phyloP scores from a whole-genome alignment of 2,797 vertebrate genomes.

The Cichlasoma orientale region DNA sequence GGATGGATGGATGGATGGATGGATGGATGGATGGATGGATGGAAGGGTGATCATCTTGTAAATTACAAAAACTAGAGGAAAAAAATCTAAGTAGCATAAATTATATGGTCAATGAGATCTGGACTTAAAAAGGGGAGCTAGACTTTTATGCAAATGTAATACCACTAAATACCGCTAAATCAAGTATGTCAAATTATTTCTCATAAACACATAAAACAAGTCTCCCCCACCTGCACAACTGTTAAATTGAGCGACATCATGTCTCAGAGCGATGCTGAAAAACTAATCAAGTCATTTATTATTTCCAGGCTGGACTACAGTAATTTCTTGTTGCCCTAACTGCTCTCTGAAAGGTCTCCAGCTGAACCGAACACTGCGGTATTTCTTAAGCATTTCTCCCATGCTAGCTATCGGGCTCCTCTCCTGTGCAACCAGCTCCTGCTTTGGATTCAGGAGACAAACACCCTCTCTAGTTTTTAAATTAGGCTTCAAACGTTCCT shows the following conservation, averaged over 20 bases:
- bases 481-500: too few species aligned
- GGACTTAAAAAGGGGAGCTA: neutral
- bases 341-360: neutral
- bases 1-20: too few species aligned
- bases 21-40: too few species aligned
- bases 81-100: neutral
- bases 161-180: fast-evolving
- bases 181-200: neutral
- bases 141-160: neutral
- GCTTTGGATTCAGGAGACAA: too few species aligned
- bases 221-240: too few species aligned
- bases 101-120: too few species aligned
- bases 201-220: neutral
- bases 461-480: too few species aligned
- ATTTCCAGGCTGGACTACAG: neutral
- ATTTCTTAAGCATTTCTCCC: neutral
- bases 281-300: too few species aligned
- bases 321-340: neutral
- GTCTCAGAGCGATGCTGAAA: neutral
- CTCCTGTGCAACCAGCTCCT: fast-evolving
- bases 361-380: neutral
- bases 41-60: neutral
- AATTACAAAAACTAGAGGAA: neutral
- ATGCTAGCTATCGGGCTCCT: neutral
- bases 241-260: too few species aligned